phyloP scores from a whole-genome alignment of 2,797 vertebrate species.

The Hipposideros larvatus region DNA sequence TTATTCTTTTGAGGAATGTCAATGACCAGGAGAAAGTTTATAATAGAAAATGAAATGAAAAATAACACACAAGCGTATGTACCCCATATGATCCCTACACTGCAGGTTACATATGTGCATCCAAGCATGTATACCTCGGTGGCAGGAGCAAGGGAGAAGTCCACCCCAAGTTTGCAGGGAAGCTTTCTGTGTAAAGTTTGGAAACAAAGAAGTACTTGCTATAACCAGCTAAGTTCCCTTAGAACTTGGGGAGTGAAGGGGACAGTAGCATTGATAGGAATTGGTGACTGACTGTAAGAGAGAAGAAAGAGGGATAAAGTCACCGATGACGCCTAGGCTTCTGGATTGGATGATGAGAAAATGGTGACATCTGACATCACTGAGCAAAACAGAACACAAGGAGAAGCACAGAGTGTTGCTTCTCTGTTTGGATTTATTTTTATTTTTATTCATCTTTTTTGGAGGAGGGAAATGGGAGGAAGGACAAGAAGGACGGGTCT shows the following conservation, averaged over 20 bases:
- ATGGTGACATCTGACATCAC: neutral
- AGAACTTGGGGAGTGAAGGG: neutral
- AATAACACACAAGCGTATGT: neutral
- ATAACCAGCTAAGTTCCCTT: neutral
- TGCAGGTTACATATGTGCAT: rapidly evolving
- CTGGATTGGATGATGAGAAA: neutral
- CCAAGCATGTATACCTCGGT: rapidly evolving
- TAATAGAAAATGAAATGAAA: neutral
- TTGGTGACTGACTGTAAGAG: neutral
- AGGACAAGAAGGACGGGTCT: neutral
- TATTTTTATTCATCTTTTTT: neutral
- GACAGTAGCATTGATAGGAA: neutral
- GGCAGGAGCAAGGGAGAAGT: neutral
- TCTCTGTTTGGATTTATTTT: neutral
- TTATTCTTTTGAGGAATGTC: slow-evolving; percentile 22
- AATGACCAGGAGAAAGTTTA: neutral
- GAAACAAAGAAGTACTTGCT: neutral
- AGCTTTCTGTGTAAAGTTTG: neutral
- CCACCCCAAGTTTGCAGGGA: neutral
- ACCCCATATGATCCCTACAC: neutral
- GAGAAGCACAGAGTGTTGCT: neutral
- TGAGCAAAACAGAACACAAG: neutral
- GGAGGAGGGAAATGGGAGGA: neutral
- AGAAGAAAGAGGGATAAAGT: neutral
- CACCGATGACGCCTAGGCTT: neutral